phyloP scores from a whole-genome alignment of 2,113 vertebrate species.

The Camelus bactrianus region DNA sequence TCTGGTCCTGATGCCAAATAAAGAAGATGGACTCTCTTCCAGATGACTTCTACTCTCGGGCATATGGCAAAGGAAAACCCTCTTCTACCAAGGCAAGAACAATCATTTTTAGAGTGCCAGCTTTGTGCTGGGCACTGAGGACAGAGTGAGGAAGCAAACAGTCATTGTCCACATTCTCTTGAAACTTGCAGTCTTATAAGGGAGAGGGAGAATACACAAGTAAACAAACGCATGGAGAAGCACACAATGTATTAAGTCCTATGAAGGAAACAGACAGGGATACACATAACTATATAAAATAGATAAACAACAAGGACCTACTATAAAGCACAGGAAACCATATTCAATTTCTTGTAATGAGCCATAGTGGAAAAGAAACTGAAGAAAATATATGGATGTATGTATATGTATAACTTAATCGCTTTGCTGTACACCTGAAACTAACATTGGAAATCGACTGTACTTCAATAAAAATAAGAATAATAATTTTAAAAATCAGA shows the following conservation, averaged over 20 bases:
- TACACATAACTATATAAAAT: too few species aligned
- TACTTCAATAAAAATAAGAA: too few species aligned
- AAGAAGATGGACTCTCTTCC: slow-evolving; percentile 44
- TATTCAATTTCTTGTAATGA: too few species aligned
- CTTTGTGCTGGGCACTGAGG: neutral
- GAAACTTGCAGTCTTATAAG: neutral
- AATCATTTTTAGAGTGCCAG: neutral
- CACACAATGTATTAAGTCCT: neutral
- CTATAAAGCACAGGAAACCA: too few species aligned
- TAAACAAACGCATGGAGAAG: neutral
- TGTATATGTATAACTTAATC: too few species aligned
- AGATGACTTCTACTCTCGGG: slow-evolving; percentile 23
- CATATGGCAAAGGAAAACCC: slow-evolving; percentile 20
- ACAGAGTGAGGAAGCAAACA: neutral
- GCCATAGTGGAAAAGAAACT: too few species aligned
- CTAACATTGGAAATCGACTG: too few species aligned
- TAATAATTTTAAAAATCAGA: too few species aligned
- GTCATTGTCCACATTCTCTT: neutral
- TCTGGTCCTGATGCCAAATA: slow-evolving; percentile 8
- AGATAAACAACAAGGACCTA: too few species aligned
- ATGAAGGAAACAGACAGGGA: neutral
- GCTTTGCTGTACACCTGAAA: too few species aligned
- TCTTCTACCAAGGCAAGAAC: neutral
- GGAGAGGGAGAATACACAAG: neutral
- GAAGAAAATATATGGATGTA: too few species aligned